Evolutionary conservation across 2,797 vertebrate species (phyloP).

Genomic region (Sebastolobus altivelis): DNA sequence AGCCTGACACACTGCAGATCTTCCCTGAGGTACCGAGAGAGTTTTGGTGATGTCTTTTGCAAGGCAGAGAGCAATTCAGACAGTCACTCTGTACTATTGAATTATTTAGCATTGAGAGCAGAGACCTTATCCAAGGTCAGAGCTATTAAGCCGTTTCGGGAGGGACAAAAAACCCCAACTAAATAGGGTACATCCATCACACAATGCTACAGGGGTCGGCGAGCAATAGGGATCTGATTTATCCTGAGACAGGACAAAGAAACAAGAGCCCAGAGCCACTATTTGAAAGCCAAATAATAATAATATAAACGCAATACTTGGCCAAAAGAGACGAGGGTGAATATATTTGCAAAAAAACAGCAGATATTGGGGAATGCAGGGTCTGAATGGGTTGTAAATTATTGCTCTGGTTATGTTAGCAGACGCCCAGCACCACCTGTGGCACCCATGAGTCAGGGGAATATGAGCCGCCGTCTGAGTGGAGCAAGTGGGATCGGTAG

Average conservation of each 20-base stretch:
- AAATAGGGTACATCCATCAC: constrained; percentile 35
- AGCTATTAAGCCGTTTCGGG: constrained; percentile 49
- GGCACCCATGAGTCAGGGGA: constrained; percentile 50
- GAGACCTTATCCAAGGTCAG: constrained; percentile 57
- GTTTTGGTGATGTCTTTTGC: constrained; percentile 45
- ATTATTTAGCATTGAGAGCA: constrained; percentile 68
- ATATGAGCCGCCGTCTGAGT: constrained; percentile 37
- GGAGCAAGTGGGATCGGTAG: constrained; percentile 1
- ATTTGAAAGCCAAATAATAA: constrained; percentile 3
- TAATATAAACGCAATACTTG: background rate
- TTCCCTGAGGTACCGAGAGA: constrained; percentile 53
- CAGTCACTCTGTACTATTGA: constrained; percentile 60
- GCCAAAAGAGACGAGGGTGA: background rate
- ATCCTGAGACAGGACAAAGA: constrained; percentile 11
- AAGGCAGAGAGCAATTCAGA: constrained; percentile 50
- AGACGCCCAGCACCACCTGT: constrained; percentile 43
- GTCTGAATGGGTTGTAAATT: constrained; percentile 12
- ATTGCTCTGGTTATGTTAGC: constrained; percentile 20
- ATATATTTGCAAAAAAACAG: constrained; percentile 8
- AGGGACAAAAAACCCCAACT: constrained; percentile 8
- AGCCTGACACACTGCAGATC: constrained; percentile 43
- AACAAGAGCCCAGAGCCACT: background rate
- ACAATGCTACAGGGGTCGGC: background rate
- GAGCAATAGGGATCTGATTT: constrained; percentile 13
- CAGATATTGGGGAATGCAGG: constrained; percentile 5